These are phyloP conservation scores for Lerista edwardsae DNA, from an alignment of 2,797 vertebrate genomes.

Conservation along the genomic window DNA sequence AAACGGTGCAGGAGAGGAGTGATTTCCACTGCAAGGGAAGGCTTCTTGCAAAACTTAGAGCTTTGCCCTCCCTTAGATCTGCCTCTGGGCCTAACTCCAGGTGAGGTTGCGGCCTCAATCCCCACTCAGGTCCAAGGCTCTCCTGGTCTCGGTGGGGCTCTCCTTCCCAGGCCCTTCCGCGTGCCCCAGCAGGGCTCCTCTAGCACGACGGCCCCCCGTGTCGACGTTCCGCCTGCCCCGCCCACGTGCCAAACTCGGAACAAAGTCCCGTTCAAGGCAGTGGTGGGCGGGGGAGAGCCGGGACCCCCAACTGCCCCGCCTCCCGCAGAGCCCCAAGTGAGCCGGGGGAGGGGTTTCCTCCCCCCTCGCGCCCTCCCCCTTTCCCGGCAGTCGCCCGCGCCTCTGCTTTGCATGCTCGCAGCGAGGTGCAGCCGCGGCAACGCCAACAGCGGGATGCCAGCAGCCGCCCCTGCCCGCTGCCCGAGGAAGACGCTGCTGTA, in stretches of 20 bases:
- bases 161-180: no score
- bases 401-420: not conserved
- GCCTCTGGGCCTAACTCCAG: no score
- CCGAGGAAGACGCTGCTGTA: not conserved
- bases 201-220: not conserved
- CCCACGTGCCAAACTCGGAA: not conserved
- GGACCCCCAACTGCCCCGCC: not conserved
- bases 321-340: not conserved
- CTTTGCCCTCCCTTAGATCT: no score
- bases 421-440: not conserved
- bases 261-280: no score
- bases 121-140: no score
- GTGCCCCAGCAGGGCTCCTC: no score
- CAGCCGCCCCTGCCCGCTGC: not conserved
- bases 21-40: no score
- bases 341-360: not conserved
- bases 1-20: no score
- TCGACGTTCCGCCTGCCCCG: not conserved
- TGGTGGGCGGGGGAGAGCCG: no score
- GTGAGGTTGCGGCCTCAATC: no score
- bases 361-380: not conserved
- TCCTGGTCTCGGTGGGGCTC: no score
- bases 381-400: conserved; percentile 15
- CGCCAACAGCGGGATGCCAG: not conserved
- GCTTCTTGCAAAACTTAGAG: no score